Evolutionary conservation across 2,113 vertebrate genomes (phyloP), one percentile per base, ranked within the genome.

Genomic region (Psettodes erumei): DNA sequence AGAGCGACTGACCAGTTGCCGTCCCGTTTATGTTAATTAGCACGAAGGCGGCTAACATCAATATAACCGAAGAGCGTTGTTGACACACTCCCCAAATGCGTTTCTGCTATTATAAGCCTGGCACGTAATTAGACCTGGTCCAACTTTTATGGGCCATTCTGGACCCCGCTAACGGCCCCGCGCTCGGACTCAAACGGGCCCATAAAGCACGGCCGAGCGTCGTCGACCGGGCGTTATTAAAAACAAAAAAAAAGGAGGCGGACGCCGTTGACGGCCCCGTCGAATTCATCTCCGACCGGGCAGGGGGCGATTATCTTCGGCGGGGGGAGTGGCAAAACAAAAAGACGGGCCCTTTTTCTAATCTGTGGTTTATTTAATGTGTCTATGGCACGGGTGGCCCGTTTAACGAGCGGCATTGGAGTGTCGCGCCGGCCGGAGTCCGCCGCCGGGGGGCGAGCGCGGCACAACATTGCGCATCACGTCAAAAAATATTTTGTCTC

Each of bases 121-220:
- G 79, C 83, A 81, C 81, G 86, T 91, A 92, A 94, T 93, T 90
- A 89, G 84, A 90, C 80, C 86, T 91, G 87, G 91, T 87, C 86
- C 78, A 88, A 88, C 86, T 88, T 94, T 94, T 92, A 93, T 90
- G 82, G 89, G 76, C 87, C 79, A 88, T 89, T 91, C 89, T 93
- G 88, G 89, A 83, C 87, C 77, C 71, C 83, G 87, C 84, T 93
- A 93, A 93, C 89, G 82, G 83, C 87, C 86, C 77, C 83, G 86
- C 78, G 81, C 90, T 92, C 71, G 82, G 85, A 92, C 90, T 90
- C 87, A 90, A 91, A 93, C 88, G 92, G 91, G 81, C 94, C 89
- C 89, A 90, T 94, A 93, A 94, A 94, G 84, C 79, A 90, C 33
- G 19, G 77, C 75, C 76, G 67, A 63, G 68, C 55, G 16, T 71